Base-by-base conservation (phyloP, 2,797 vertebrate genomes). In the Channallabes apus region DNA sequence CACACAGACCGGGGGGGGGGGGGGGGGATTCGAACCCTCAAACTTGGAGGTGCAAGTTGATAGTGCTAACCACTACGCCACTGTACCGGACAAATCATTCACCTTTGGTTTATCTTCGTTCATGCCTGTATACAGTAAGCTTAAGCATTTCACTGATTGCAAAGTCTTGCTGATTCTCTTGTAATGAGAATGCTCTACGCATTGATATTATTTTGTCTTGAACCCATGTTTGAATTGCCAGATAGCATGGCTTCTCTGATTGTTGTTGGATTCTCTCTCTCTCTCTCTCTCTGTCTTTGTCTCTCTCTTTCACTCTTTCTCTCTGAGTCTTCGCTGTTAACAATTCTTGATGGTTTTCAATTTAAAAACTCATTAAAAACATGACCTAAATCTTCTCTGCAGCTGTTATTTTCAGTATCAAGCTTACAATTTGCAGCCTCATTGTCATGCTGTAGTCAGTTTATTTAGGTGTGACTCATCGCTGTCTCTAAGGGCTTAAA, bases 341-440 rank as follows among this genome's bases (percentile, higher is more conserved):
- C 76, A 61, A 59, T 59, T 59, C 56, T 59, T 29, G 29, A 35
- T 1, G 32, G 76, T 2, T 35, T 78, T 78, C 56, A 79, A 64
- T 64, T 62, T 41, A 79, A 79, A 79, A 62, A n/a, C 77, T 27
- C 35, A 79, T 79, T 79, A 46, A 79, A 79, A 64, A 41, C 77
- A 79, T 79, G 77, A 64, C 77, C 59, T 64, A 41, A 29, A 79
- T 79, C 59, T 64, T 46, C 35, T n/a, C 35, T 62, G 22, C 77
- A 62, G 77, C 77, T 46, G 59, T 79, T 79, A 79, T 17, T 35
- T 64, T 79, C 59, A 62, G 59, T 62, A 17, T 27, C 24, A 79
- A 27, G 59, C 35, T 62, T n/a, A 62, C 41, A 27, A 79, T 79
- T 3, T 41, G 76, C 76, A 38, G 15, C 56, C 58, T 78, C 58